These are phyloP conservation scores for Tuberolachnus salignus DNA, from an alignment of 2,888 invertebrate genomes.

Conservation along the genomic window DNA sequence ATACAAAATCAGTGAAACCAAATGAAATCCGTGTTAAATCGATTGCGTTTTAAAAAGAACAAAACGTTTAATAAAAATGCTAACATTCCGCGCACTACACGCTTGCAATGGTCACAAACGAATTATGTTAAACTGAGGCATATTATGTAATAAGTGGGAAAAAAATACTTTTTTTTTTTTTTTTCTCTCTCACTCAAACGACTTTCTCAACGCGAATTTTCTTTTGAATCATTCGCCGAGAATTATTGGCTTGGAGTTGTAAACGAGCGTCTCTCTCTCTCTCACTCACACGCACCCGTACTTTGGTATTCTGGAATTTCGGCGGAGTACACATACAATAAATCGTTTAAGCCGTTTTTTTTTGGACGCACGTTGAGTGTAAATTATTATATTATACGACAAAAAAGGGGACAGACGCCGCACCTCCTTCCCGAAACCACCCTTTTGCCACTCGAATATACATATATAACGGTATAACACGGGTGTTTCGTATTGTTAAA, in stretches of 20 bases:
- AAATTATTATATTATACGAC: no score
- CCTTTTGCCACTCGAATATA: background rate
- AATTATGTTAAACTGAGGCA: no score
- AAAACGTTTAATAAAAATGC: no score
- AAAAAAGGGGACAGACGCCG: background rate
- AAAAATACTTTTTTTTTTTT: no score
- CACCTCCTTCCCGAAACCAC: slow-evolving; percentile 7
- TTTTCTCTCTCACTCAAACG: no score
- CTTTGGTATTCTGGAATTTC: background rate
- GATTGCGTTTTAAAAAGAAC: no score
- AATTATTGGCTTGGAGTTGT: background rate
- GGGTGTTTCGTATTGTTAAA: slow-evolving; percentile 15
- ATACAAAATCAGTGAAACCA: no score
- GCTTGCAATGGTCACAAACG: no score
- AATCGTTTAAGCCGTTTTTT: slow-evolving; percentile 20
- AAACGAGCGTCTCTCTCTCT: background rate
- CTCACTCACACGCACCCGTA: background rate
- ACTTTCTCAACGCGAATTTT: no score
- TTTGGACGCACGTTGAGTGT: background rate
- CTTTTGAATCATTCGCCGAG: background rate
- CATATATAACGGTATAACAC: background rate
- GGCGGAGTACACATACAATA: background rate
- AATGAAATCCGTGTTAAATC: no score
- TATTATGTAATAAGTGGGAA: no score
- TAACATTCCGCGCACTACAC: no score